Evolutionary conservation across 1,140 invertebrate genomes (phyloP), one percentile per base, ranked within the genome.

Genomic region (Pseudoatta argentina): DNA sequence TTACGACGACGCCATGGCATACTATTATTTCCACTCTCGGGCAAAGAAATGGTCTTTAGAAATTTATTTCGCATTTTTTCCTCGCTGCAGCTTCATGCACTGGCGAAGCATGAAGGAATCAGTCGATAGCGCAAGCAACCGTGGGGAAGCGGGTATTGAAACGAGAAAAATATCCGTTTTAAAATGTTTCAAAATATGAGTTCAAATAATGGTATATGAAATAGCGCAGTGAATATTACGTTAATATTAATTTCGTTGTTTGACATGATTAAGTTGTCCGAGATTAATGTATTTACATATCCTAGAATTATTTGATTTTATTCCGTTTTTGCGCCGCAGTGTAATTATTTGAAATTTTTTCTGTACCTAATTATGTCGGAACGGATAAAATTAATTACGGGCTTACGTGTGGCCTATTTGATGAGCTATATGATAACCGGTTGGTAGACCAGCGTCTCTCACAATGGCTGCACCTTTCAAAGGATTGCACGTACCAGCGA

Each of bases 331-430:
- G n/a, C 24, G 39, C 12, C 39, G 12, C 24, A 3, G 0, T 44
- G n/a, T 82, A 73, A 61, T 73, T 34, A 61, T 39, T 8, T 14
- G 34, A 24, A 51, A 30, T 30, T 61, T 82, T 78, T 55, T 55
- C n/a, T 8, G 34, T 53, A 6, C 21, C 18, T 73, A 73, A 73
- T 82, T 27, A 48, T 39, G 10, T 61, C 39, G 55, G 30, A 55
- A 21, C 64, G 55, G 14, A 76, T 83, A n/a, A 71, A 77, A 69
- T 59, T 73, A 82, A 82, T 82, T 82, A 73, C 39, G 34, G 18
- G 63, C 95, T 93, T 94, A 96, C 96, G 96, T 96, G 93, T 97
- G 96, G 59, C 96, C 96, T 5, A 97, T 92, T 88, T 96, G 96
- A 88, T 97, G 96, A 48, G 96, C 96, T n/a, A 97, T 94, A 4